Evolutionary conservation across 2,113 vertebrate genomes (phyloP), one percentile per base, ranked within the genome.

Genomic region (Nerophis ophidion): DNA sequence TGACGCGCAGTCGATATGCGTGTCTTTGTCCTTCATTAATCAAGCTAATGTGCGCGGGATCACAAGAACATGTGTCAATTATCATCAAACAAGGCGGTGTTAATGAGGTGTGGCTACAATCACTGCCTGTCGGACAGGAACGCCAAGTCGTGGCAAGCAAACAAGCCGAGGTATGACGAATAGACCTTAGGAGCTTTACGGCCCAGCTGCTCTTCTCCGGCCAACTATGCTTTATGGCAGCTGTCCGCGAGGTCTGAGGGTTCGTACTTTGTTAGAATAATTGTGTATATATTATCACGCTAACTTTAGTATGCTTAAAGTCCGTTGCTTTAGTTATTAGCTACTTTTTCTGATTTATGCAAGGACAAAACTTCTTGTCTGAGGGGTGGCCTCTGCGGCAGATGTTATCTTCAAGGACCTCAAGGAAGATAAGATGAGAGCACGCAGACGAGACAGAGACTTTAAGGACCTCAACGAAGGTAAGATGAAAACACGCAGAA

Each of bases 1-100:
- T 80, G 80, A 81, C 84, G 80, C 74, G 72, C 61, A 81, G 72
- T 81, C 82, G 82, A 79, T 84, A 75, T 59, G 70, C 81, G 81
- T 81, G 77, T 79, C 73, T 76, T 72, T 81, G 76, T 76, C 81
- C 59, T 33, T 71, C 78, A 80, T 83, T 80, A 81, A 82, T 84
- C 79, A 81, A 83, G 74, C 83, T 86, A 80, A 80, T 57, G 62
- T 63, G 66, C 46, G 40, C 33, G 64, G 58, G 66, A 69, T 49
- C 6, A n/a, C 48, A 65, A 33, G 60, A 81, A 84, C 83, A 84
- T 50, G 66, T 81, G 83, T 81, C 75, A 80, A 70, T 81, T 77
- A 75, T 16, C 13, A 53, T 48, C 57, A 68, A 74, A 73, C 68
- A 72, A 40, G 56, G 47, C 45, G 16, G 34, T 64, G 74, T 48